A percentile compares a stretch with the other conserved stretches of the same genome.
These are phyloP conservation scores for Scytalopus superciliaris DNA, from an alignment of 2,113 vertebrate genomes.

Conservation along the genomic window DNA sequence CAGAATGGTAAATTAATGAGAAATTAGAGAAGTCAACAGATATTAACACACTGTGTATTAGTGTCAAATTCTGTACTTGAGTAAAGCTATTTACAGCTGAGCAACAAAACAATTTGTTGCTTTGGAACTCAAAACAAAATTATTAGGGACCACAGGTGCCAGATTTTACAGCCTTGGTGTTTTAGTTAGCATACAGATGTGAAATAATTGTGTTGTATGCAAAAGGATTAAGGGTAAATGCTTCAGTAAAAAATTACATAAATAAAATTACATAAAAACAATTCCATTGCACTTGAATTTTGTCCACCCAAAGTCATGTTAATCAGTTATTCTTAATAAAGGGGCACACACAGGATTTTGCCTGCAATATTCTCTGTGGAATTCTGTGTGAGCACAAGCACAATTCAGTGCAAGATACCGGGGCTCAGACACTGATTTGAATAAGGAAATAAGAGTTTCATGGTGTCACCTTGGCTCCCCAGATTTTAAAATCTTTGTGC, in stretches of 20 bases:
- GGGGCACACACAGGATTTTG: background rate
- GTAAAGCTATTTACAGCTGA: background rate
- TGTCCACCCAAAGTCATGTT: background rate
- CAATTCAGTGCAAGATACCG: background rate
- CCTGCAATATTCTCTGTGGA: background rate
- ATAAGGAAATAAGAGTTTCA: background rate
- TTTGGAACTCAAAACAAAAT: background rate
- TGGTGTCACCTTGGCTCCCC: background rate
- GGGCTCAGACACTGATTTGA: background rate
- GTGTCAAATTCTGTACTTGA: background rate
- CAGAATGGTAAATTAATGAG: background rate
- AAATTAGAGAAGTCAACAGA: conserved; percentile 17
- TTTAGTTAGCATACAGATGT: background rate
- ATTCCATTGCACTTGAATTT: background rate
- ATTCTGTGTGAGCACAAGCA: background rate
- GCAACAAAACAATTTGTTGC: background rate
- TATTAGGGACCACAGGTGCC: background rate
- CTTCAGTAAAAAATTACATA: background rate
- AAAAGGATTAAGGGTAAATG: background rate
- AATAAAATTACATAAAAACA: background rate
- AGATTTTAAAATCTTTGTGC: background rate
- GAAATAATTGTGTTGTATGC: background rate
- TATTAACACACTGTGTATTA: background rate
- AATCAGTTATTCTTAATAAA: background rate
- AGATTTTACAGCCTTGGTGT: background rate